Evolutionary conservation across 2,113 vertebrate species (phyloP), one percentile per base, ranked within the genome.

Genomic region (Colius striatus): DNA sequence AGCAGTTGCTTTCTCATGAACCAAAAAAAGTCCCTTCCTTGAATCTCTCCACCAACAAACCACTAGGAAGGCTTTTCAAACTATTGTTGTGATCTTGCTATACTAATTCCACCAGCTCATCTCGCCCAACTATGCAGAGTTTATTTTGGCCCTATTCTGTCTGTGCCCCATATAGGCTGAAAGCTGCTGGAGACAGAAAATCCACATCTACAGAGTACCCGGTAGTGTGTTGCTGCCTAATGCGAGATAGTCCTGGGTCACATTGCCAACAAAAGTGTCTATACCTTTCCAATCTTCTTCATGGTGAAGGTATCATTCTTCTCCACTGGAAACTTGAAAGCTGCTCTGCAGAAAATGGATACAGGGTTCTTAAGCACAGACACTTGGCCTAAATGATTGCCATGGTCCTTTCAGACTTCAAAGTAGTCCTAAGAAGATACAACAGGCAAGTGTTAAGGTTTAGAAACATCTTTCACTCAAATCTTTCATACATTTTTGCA

Each of bases 391-490:
- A 45, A 77, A 50, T 30, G 1, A 22, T 63, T 81, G 16, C 30
- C 30, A 4, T 13, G 15, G 5, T 9, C 9, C 34, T 57, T 94
- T 41, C 2, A 70, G 38, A 47, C 16, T 77, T 90, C 18, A 78
- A 60, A 36, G 29, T 20, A 74, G 22, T 23, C 36, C 47, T 81
- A 36, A 68, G 30, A 78, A 29, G 29, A 53, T 29, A 20, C 41
- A 21, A 74, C 62, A 77, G 14, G 16, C 12, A 54, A 36, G 2
- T 48, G 58, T 85, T 34, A 54, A 36, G 10, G 54, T 82, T 70
- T 62, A 55, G 32, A 32, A 5, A 38, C 0, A 0, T 29, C 6
- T 74, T 85, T 58, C 20, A 43, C 6, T 68, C 6, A 34, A 25
- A 30, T 51, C 1, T n/a, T 88, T n/a, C 4, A 21, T 8, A 2